Base-by-base conservation (phyloP, 1,140 invertebrate genomes). In the Dendroctonus ponderosae region DNA sequence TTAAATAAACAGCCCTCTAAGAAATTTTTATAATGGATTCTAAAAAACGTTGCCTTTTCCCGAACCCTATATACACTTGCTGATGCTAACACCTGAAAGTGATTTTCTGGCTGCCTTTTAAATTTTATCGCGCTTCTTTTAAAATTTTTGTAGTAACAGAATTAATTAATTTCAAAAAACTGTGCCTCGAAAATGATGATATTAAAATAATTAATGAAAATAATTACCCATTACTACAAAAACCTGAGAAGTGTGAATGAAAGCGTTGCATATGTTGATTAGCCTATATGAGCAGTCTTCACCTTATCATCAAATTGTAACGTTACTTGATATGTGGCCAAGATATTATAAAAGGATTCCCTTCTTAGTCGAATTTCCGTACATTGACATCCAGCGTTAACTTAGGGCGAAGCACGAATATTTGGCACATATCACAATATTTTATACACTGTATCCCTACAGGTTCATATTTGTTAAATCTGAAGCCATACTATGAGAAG, bases 381-480 rank as follows among this genome's bases (percentile, higher is more conserved):
- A 66, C 49, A 63, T 42, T 37, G 14, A 66, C 54, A 43, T 52
- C 39, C 58, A 67, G 64, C 64, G 46, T 66, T 59, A 54, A 41
- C 7, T 59, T 51, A 66, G 48, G 74, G 76, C 76, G 71, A 78
- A 78, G 77, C 77, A 77, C 74, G 71, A 72, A 66, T 75, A 71
- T 77, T 78, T 78, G 77, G 77, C 77, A 78, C 77, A 77, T 78
- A 75, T 75, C 75, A 77, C 76, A 73, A 70, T 67, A 57, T 62
- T 69, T 56, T 58, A 69, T 64, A 69, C 69, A 74, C 61, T 72
- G 72, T 74, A 68, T 75, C 63, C 70, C 66, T 67, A 65, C 68
- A 69, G 61, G 58, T 60, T 61, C 41, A 60, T 42, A 53, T n/a
- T 56, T 62, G 71, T 76, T 71, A 76, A 53, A 74, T 70, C 15